Base-by-base conservation (phyloP, 2,113 vertebrate genomes). In the Rhabdomys dilectus region DNA sequence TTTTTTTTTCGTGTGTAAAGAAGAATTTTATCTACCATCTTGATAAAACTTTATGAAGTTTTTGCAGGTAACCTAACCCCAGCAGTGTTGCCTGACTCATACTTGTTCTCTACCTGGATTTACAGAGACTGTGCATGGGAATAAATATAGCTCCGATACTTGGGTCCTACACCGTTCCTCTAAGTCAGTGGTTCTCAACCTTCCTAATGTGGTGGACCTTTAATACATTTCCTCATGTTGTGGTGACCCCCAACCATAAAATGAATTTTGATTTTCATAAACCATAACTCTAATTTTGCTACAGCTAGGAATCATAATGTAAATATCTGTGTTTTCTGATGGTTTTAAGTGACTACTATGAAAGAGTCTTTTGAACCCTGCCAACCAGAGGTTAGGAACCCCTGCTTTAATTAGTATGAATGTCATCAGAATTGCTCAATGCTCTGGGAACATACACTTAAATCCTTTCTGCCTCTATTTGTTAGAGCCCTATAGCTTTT, bases 1-100 rank as follows among this genome's bases (percentile, higher is more conserved):
- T n/a, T 51, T 96, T 45, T 94, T 34, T 31, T 93, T 29, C 19
- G 62, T 9, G 62, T 7, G 48, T 53, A 89, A 89, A 81, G 29
- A 15, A 88, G 82, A 91, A 80, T 97, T 97, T 98, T 98, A 97
- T 97, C 98, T 98, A 95, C 72, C 91, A 97, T 36, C 94, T 98
- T 97, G 97, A 94, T 96, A 89, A 85, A 97, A 34, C 34, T 58
- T 34, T 72, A 3, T 90, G 13, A 48, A 76, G 64, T n/a, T 60
- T 84, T 29, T 84, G 26, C 39, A 80, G 45, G 17, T 76, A 80
- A 60, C 17, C 51, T 34, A n/a, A 5, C 8, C 22, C 7, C 26
- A 82, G 82, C 77, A 77, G 17, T 84, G 4, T 89, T 62, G n/a
- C 51, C 7, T 72, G 36, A 12, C n/a, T 87, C n/a, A 1, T 51